These are phyloP conservation scores for Tribolium castaneum DNA, from an alignment of 1,140 invertebrate genomes.

Conservation along the genomic window DNA sequence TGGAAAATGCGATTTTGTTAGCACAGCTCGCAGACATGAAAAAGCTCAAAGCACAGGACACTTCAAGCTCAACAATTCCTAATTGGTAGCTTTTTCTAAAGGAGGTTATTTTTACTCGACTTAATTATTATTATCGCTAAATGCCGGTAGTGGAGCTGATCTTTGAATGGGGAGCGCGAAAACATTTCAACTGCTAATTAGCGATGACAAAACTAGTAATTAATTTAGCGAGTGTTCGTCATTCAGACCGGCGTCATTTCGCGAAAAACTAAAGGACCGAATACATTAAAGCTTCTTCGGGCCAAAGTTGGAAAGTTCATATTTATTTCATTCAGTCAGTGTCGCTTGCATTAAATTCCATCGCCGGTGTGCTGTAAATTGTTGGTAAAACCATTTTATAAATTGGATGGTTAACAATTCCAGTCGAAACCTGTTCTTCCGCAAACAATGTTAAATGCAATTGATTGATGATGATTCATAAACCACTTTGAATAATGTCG, in stretches of 20 bases:
- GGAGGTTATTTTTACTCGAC: background rate
- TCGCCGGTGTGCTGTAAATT: background rate
- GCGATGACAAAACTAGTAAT: slow-evolving; percentile 10
- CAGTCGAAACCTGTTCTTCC: background rate
- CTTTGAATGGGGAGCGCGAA: background rate
- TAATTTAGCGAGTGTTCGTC: background rate
- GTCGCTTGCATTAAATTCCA: slow-evolving; percentile 3
- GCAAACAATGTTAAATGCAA: slow-evolving; percentile 19
- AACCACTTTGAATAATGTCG: slow-evolving; percentile 5
- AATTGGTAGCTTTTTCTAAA: background rate
- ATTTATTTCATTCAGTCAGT: slow-evolving; percentile 18
- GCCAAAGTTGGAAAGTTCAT: background rate
- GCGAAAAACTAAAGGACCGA: background rate
- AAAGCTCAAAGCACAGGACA: background rate
- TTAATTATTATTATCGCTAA: background rate
- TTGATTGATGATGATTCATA: slow-evolving; percentile 27
- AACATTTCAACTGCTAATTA: slow-evolving; percentile 7
- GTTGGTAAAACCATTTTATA: slow-evolving; percentile 17
- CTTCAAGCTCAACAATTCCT: background rate
- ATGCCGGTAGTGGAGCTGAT: too few relatives aligned
- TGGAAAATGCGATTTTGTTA: slow-evolving; percentile 52
- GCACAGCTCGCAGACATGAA: background rate
- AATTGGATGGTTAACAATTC: slow-evolving; percentile 14
- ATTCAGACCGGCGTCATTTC: background rate
- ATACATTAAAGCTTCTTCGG: slow-evolving; percentile 17